Base-by-base conservation (phyloP, 2,113 vertebrate genomes). In the Psittacula cyanocephala region DNA sequence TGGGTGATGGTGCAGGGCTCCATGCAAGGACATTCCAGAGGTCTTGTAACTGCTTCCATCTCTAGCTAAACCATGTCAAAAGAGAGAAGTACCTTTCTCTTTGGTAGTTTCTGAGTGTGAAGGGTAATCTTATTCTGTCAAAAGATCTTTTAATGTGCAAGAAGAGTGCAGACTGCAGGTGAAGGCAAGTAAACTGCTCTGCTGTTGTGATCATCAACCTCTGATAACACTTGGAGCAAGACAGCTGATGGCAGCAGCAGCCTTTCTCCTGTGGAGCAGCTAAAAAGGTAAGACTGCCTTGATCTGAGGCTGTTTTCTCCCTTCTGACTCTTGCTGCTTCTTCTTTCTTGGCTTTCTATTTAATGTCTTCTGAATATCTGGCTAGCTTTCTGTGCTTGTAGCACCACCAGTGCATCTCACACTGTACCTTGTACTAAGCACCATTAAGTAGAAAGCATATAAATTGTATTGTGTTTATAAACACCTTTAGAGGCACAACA, bases 361-460 rank as follows among this genome's bases (percentile, higher is more conserved):
- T 22, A 19, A 27, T 14, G 7, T 10, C 2, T 23, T 44, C 17
- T 41, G 75, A 8, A 6, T 19, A 6, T 17, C 55, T 67, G 43
- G 12, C 31, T 46, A 35, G 9, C 9, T 11, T 14, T 7, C 8
- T 18, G 17, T 81, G 41, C 13, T 60, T 15, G 28, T 63, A 16
- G 3, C 15, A 12, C 22, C 67, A 52, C 13, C 12, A 57, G 62
- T n/a, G 81, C 14, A 6, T 18, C 63, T 69, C 47, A 4, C 2
- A 0, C 2, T 15, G 57, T 25, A 18, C 8, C 49, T 53, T 64
- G 33, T 35, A 3, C 23, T 11, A 16, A 49, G n/a, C 43, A 14
- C 24, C 3, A 1, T 23, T 29, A 15, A 46, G 35, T 50, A 31
- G 13, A 17, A 22, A 29, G 63, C 9, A n/a, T 31, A 0, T 10